Conservation (phyloP, 2,888 invertebrate species). For the Oligia fasciuncula region DNA sequence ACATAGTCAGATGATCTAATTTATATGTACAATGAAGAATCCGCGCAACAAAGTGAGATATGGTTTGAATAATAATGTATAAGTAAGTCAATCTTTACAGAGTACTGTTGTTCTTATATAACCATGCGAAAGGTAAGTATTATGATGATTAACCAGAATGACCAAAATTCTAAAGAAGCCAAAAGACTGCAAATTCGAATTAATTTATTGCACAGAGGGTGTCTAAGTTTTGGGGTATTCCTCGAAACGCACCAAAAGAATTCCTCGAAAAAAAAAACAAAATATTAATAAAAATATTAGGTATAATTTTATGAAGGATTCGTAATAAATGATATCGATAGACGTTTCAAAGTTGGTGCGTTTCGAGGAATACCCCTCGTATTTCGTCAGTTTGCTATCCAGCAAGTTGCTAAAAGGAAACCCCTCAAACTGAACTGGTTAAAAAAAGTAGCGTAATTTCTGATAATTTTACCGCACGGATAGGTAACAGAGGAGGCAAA, state of each 20-base stretch:
- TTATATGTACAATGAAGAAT: slow-evolving; percentile 47
- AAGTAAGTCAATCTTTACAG: slow-evolving; percentile 35
- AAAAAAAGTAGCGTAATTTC: slow-evolving; percentile 53
- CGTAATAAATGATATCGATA: too few species aligned
- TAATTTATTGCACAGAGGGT: slow-evolving; percentile 22
- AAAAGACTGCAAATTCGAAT: slow-evolving; percentile 28
- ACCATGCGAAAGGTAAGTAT: neutral
- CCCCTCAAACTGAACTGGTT: slow-evolving; percentile 9
- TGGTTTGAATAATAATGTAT: slow-evolving; percentile 45
- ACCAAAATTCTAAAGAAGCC: slow-evolving; percentile 38
- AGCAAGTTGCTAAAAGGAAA: neutral
- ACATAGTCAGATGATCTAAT: slow-evolving; percentile 67
- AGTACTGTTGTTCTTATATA: slow-evolving; percentile 39
- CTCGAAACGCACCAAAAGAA: too few species aligned
- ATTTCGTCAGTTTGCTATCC: slow-evolving; percentile 15
- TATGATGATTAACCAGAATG: slow-evolving; percentile 16
- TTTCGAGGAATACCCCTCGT: too few species aligned
- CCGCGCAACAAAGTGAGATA: slow-evolving; percentile 50
- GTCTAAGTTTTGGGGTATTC: slow-evolving; percentile 6
- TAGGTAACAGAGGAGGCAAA: slow-evolving; percentile 35
- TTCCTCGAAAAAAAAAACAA: too few species aligned
- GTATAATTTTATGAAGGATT: too few species aligned
- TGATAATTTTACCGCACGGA: slow-evolving; percentile 41
- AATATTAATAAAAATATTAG: too few species aligned
- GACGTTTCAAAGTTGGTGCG: too few species aligned